A percentile compares a stretch with the other conserved stretches of the same genome.
These are phyloP conservation scores for Apeira syringaria DNA, from an alignment of 2,888 invertebrate genomes.

Conservation along the genomic window DNA sequence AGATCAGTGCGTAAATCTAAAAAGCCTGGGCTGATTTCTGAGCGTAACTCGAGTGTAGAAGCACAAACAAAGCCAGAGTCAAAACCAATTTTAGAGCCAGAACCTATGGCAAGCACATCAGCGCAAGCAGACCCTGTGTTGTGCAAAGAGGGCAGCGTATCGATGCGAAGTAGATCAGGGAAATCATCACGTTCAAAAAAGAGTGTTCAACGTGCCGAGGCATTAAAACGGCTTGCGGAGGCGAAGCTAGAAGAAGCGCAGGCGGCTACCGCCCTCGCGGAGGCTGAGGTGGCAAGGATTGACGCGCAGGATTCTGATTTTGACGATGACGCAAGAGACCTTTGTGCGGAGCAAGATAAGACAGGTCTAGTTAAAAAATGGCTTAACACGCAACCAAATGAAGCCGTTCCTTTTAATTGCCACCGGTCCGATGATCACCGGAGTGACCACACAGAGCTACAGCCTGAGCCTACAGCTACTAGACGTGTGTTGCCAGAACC, in stretches of 20 bases:
- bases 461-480: not conserved
- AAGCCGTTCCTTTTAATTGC: too few species aligned
- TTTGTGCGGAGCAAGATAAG: not conserved
- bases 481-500: too few species aligned
- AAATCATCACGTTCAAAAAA: not conserved
- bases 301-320: not conserved
- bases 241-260: not conserved
- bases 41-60: too few species aligned
- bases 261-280: not conserved
- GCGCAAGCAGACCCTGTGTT: too few species aligned
- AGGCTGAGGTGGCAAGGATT: not conserved
- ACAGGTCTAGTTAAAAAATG: not conserved
- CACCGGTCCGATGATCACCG: not conserved
- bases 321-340: not conserved
- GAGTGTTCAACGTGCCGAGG: not conserved
- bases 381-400: not conserved
- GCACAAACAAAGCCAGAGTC: too few species aligned
- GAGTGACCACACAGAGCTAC: not conserved
- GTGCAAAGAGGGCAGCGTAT: not conserved
- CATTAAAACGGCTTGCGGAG: not conserved
- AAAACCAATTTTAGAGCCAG: too few species aligned
- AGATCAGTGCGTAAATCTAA: too few species aligned
- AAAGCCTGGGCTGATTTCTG: too few species aligned
- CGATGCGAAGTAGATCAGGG: not conserved
- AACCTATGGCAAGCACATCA: too few species aligned